These are phyloP conservation scores for Tenthredo distinguenda DNA, from an alignment of 2,888 invertebrate genomes.

Conservation along the genomic window DNA sequence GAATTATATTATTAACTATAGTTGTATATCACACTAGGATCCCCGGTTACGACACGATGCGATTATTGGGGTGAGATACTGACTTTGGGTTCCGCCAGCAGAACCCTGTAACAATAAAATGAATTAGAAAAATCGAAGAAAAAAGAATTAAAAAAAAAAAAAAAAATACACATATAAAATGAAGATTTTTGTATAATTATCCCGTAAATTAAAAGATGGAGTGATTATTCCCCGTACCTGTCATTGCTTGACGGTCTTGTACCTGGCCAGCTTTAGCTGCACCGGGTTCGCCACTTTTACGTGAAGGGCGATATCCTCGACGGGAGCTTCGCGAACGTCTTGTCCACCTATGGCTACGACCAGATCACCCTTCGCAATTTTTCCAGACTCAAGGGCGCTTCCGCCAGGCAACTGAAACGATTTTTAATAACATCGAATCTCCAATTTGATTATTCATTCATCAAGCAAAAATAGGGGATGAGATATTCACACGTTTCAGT, in stretches of 20 bases:
- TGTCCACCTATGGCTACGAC: slow-evolving; percentile 94
- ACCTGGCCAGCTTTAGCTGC: slow-evolving; percentile 90
- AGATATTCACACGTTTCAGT: neutral
- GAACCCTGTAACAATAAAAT: slow-evolving; percentile 67
- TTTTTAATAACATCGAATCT: slow-evolving; percentile 47
- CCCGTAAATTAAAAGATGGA: too few relatives aligned
- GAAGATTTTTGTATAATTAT: neutral
- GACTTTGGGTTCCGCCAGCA: slow-evolving; percentile 70
- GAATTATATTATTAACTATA: slow-evolving; percentile 21
- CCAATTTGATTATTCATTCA: neutral
- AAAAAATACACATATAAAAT: slow-evolving; percentile 54
- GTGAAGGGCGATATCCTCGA: slow-evolving; percentile 92
- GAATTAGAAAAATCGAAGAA: neutral
- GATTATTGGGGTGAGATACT: slow-evolving; percentile 58
- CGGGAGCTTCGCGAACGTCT: slow-evolving; percentile 87
- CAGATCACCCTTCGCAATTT: slow-evolving; percentile 95
- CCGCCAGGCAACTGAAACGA: slow-evolving; percentile 89
- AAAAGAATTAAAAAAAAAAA: neutral
- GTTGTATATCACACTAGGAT: slow-evolving; percentile 71
- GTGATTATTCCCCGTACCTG: slow-evolving; percentile 63
- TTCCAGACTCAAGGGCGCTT: slow-evolving; percentile 91
- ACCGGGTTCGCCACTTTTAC: slow-evolving; percentile 93
- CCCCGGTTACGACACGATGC: slow-evolving; percentile 61
- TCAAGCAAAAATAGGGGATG: neutral
- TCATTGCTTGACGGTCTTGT: slow-evolving; percentile 83